Evolutionary conservation across 2,888 invertebrate genomes (phyloP).

Genomic region (Megalurothrips usitatus): DNA sequence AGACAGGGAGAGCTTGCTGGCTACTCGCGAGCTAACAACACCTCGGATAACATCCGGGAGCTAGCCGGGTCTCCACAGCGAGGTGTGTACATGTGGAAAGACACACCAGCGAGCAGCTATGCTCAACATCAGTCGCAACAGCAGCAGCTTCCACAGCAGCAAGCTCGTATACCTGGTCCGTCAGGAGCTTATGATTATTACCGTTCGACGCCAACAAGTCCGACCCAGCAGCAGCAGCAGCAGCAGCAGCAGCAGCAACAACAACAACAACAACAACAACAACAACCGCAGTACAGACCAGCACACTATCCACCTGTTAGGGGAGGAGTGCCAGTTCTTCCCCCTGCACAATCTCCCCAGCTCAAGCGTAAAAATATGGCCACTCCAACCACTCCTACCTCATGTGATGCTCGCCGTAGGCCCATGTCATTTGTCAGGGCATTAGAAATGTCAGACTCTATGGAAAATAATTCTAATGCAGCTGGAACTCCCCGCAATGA

Average conservation of each 20-base stretch:
- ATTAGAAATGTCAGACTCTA: conserved; percentile 81
- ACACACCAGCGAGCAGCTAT: conserved; percentile 65
- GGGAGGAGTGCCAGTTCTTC: conserved; percentile 66
- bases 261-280: conserved; percentile 45
- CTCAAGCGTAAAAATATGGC: conserved; percentile 52
- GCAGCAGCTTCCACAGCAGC: conserved; percentile 41
- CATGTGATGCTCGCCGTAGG: conserved; percentile 54
- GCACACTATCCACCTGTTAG: conserved; percentile 51
- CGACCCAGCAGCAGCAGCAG: conserved; percentile 53
- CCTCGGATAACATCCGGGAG: conserved; percentile 82
- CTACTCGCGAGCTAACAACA: conserved; percentile 66
- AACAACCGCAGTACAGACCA: conserved; percentile 44
- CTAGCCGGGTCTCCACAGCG: conserved; percentile 83
- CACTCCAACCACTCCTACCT: conserved; percentile 49
- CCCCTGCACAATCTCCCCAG: conserved; percentile 55
- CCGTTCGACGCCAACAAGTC: conserved; percentile 70
- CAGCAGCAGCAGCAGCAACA: too few species aligned
- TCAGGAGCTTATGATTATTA: conserved; percentile 50
- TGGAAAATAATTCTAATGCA: conserved; percentile 52
- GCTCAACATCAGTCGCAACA: conserved; percentile 46
- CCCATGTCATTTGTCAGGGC: conserved; percentile 88
- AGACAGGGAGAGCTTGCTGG: conserved; percentile 55
- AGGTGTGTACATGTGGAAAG: conserved; percentile 74
- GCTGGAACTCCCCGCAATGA: conserved; percentile 50
- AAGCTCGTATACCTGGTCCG: conserved; percentile 40